phyloP scores from a whole-genome alignment of 2,888 invertebrate species.

The Phrixothrix hirtus region DNA sequence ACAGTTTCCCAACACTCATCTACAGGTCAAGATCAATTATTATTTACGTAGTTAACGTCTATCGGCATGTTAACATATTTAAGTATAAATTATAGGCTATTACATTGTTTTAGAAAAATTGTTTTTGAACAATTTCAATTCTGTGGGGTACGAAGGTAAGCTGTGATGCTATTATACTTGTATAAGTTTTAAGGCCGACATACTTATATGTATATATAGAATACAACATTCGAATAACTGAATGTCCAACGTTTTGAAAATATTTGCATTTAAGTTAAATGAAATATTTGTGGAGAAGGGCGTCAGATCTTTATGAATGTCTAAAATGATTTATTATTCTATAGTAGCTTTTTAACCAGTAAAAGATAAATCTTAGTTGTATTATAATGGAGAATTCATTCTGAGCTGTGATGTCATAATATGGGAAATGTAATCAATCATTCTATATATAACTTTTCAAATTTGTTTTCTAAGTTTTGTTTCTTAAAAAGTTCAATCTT shows the following conservation, averaged over 20 bases:
- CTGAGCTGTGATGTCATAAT: conserved; percentile 21
- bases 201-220: too few relatives aligned
- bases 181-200: too few relatives aligned
- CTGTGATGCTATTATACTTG: too few relatives aligned
- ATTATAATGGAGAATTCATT: conserved; percentile 21
- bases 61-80: too few relatives aligned
- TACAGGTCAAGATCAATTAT: too few relatives aligned
- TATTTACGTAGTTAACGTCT: too few relatives aligned
- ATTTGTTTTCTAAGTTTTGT: conserved; percentile 7
- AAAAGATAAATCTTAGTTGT: conserved; percentile 25
- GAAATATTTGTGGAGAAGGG: conserved; percentile 44
- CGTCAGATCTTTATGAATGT: conserved; percentile 52
- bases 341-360: conserved; percentile 44
- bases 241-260: neutral
- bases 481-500: conserved; percentile 2
- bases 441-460: conserved; percentile 14
- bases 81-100: too few relatives aligned
- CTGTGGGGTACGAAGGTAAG: too few relatives aligned
- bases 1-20: too few relatives aligned
- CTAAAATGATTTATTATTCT: conserved; percentile 50
- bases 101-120: too few relatives aligned
- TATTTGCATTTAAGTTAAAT: conserved; percentile 37
- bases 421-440: conserved; percentile 23
- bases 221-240: too few relatives aligned
- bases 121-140: too few relatives aligned